Conservation (phyloP, 2,888 invertebrate species). For the Pristionchus arcanus region DNA sequence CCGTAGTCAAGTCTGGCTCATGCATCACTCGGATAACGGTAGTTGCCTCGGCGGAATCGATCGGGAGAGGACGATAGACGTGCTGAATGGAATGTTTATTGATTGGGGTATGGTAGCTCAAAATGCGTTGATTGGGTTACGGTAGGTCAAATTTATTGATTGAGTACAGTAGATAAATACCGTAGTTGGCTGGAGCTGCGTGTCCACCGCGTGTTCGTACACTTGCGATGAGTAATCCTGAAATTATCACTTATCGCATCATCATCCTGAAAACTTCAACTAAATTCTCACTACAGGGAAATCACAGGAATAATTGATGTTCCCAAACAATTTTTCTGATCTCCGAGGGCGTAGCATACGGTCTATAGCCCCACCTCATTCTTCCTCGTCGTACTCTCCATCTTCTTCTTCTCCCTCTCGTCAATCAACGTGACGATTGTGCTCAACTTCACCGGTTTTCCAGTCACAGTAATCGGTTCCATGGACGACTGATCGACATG, state of each 20-base stretch:
- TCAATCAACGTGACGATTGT: slow-evolving; percentile 26
- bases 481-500: no score
- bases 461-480: not conserved
- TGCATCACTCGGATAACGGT: not conserved
- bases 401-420: not conserved
- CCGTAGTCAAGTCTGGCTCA: not conserved
- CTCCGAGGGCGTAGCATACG: no score
- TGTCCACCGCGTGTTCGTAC: slow-evolving; percentile 45
- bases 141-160: not conserved
- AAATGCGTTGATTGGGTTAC: no score
- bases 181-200: slow-evolving; percentile 25
- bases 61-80: not conserved
- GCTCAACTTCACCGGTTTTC: slow-evolving; percentile 11
- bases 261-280: no score
- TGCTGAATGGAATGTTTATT: not conserved
- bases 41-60: not conserved
- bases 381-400: not conserved
- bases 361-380: no score
- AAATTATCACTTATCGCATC: no score
- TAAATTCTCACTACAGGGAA: no score
- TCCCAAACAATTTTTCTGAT: no score
- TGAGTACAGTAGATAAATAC: not conserved
- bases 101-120: no score
- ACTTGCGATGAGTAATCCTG: not conserved
- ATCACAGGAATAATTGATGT: no score